Base-by-base conservation (phyloP, 64 coral and sea anemone genomes). In the Pocillopora damicornis region DNA sequence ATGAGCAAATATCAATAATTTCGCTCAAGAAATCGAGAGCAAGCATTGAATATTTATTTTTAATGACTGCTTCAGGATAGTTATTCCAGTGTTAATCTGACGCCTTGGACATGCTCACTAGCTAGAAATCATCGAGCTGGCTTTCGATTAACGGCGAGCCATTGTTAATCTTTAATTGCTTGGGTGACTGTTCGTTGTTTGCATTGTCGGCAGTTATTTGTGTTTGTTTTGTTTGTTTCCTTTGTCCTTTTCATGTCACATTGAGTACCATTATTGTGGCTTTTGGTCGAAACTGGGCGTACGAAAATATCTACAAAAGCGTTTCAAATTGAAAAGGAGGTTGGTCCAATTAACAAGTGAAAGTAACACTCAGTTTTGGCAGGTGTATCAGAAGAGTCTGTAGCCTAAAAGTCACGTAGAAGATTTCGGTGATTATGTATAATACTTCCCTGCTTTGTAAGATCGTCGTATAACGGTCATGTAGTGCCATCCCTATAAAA, bases 301-400 rank as follows among this genome's bases (percentile, higher is more conserved):
- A 15, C n/a, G 9, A 62, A 35, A 71, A 37, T 62, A 35, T 35
- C 2, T 63, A 80, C 60, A 36, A 37, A 80, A 63, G 78, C 11
- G 23, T 8, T 80, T 16, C 7, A 63, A 60, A 59, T 63, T 63
- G 9, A 12, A 4, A 71, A 22, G 25, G 11, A 23, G 67, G 67
- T n/a, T 71, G 58, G 25, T 63, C 60, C 35, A 80, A 63, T 80
- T 80, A 62, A 15, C 23, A 63, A 17, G 58, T 17, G 14, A 35
- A 80, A 79, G 63, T 35, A 15, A 62, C 78, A 36, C 78, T 13
- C 59, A 37, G 11, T 79, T 79, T 80, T 35, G 59, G 60, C 78
- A 80, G 78, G 78, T 80, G 78, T 35, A 71, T 71, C 20, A 20
- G 35, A 2, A 51, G 42, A 17, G 16, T 64, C 14, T 25, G 26